Evolutionary conservation across 2,888 invertebrate species (phyloP).

Genomic region (Aspidiotus destructor): DNA sequence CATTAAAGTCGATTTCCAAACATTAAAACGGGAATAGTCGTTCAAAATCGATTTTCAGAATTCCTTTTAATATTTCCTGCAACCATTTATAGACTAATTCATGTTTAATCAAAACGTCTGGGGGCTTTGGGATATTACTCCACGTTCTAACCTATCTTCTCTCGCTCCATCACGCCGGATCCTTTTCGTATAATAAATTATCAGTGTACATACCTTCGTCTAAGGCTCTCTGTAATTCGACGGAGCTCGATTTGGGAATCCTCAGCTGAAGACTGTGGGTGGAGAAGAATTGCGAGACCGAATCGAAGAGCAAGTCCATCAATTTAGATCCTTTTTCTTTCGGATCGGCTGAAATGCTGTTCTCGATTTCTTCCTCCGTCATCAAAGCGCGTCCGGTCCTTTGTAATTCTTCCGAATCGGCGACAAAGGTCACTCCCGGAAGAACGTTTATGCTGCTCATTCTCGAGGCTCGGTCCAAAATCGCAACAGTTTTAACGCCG

Average conservation of each 20-base stretch:
- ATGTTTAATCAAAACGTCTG: no score
- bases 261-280: slow-evolving; percentile 59
- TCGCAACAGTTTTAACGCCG: slow-evolving; percentile 50
- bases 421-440: slow-evolving; percentile 51
- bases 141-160: no score
- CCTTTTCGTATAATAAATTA: neutral
- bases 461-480: slow-evolving; percentile 49
- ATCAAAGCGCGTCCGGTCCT: slow-evolving; percentile 39
- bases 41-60: no score
- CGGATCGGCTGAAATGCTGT: slow-evolving; percentile 47
- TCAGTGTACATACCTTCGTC: slow-evolving; percentile 56
- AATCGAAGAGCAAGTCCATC: slow-evolving; percentile 49
- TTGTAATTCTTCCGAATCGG: slow-evolving; percentile 39
- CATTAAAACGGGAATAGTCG: no score
- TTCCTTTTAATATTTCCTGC: no score
- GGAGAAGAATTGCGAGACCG: slow-evolving; percentile 50
- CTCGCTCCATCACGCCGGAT: neutral
- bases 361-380: slow-evolving; percentile 46
- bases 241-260: slow-evolving; percentile 56
- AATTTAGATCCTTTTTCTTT: slow-evolving; percentile 46
- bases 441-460: slow-evolving; percentile 49
- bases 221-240: slow-evolving; percentile 58
- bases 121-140: no score
- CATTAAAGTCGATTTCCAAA: no score
- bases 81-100: no score